Base-by-base conservation (phyloP, 2,888 invertebrate species). In the Ormyrus rosae region DNA sequence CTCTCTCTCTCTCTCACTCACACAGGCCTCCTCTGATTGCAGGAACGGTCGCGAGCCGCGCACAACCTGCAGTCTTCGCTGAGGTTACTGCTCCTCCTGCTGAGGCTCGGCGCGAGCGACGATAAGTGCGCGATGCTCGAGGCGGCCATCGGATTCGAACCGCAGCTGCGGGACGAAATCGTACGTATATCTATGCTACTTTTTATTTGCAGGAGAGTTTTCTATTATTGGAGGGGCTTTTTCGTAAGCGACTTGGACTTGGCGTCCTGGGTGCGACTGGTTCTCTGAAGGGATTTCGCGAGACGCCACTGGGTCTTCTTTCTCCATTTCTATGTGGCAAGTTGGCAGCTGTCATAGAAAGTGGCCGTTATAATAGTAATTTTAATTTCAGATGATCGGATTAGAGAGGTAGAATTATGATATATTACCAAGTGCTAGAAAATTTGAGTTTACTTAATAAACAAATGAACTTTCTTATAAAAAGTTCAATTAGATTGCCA, bases 101-200 rank as follows among this genome's bases (percentile, higher is more conserved):
- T 88, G 48, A 84, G 85, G 76, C 82, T 87, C 19, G 87, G 85
- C 83, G 83, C 84, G n/a, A 85, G 81, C 80, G 86, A 86, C 56
- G 88, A 89, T 72, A 88, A 87, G 82, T 88, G 86, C 84, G 82
- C 85, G 69, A 82, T 86, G 71, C 83, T 90, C 56, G 86, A 88
- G 82, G 86, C 89, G 13, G 88, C 88, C 64, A 85, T 89, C 78
- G 87, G 86, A 46, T 90, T 89, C 83, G 85, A 86, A 73, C 84
- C 87, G 53, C 87, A 86, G 81, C 84, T 86, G 64, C 83, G 84
- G 71, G 86, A 88, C 81, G 87, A 88, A 79, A 78, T 88, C 65
- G 90, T 90, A 84, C 83, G 89, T 86, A 82, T 51, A 58, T 58
- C 64, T 60, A 65, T 50, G 9, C n/a, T 2, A 19, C 19, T 19